Conservation (phyloP, 1,140 invertebrate genomes). For the Euwallacea similis region DNA sequence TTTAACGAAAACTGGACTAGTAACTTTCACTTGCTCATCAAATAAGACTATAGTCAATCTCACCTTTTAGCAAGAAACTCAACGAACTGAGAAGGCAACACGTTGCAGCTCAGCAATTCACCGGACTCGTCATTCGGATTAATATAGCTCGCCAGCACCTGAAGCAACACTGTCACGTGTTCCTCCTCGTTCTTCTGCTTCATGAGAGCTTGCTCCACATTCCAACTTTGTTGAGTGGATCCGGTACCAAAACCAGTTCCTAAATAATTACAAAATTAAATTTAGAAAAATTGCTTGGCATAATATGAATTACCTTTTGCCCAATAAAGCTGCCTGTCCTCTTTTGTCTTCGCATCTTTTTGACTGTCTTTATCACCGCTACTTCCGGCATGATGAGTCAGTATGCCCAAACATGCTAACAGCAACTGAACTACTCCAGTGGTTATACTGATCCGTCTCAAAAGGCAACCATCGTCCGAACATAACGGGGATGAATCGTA, state of each 20-base stretch:
- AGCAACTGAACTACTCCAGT: constrained; percentile 82
- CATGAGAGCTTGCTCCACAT: constrained; percentile 89
- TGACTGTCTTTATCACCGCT: constrained; percentile 42
- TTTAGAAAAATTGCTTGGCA: neutral
- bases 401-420: constrained; percentile 83
- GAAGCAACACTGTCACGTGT: constrained; percentile 79
- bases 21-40: neutral
- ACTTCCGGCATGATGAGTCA: constrained; percentile 75
- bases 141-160: constrained; percentile 85
- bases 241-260: constrained; percentile 93
- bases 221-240: constrained; percentile 93
- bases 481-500: constrained; percentile 76
- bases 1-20: neutral
- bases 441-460: constrained; percentile 79
- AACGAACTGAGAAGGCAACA: constrained; percentile 69
- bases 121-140: constrained; percentile 63
- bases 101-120: constrained; percentile 54
- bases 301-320: constrained; percentile 67
- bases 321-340: constrained; percentile 89
- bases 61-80: constrained; percentile 68
- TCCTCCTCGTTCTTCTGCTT: constrained; percentile 89
- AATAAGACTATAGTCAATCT: neutral
- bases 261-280: constrained; percentile 21
- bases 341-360: constrained; percentile 58
- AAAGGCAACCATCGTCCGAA: constrained; percentile 77